Evolutionary conservation across 2,888 invertebrate species (phyloP), one percentile per base, ranked within the genome.

Genomic region (Acheta domesticus): DNA sequence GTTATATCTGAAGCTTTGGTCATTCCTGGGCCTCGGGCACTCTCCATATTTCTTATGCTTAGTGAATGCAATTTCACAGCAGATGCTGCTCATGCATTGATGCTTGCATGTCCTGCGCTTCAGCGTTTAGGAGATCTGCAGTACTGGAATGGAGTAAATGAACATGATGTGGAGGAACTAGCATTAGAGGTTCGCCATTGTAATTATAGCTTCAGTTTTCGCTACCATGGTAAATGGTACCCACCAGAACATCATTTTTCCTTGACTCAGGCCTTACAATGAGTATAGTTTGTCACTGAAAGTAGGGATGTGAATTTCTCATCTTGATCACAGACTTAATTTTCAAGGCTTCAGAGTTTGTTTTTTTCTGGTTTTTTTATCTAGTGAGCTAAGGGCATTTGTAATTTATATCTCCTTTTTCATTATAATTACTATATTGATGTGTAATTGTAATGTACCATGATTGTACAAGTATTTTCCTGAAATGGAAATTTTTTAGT

Each of bases 51-150:
- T 36, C n/a, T 81, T n/a, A 49, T 82, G 19, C 79, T 77, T 75
- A 79, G 79, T 20, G 78, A 79, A 21, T 82, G 82, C 23, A 62
- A 79, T 74, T 78, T 82, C 74, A 79, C 79, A n/a, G 79, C 74
- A 20, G 49, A 73, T n/a, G 74, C 82, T 11, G 80, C 80, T n/a
- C 79, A 75, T 36, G 74, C 78, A 12, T 78, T 82, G 19, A 78
- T 80, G 5, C 49, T 50, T n/a, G 50, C 79, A 48, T 82, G 82
- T 73, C 82, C 82, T 5, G 75, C 48, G 12, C 79, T 82, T 16
- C 36, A 76, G 21, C 75, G 80, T 21, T 75, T 82, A 20, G 82
- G 80, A 23, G 82, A 82, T 23, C 77, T 82, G n/a, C 80, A 80
- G 36, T 12, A 74, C 73, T 82, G 82, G 82, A 21, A 49, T 19